phyloP scores from a whole-genome alignment of 2,113 vertebrate genomes.

The Mobula hypostoma region DNA sequence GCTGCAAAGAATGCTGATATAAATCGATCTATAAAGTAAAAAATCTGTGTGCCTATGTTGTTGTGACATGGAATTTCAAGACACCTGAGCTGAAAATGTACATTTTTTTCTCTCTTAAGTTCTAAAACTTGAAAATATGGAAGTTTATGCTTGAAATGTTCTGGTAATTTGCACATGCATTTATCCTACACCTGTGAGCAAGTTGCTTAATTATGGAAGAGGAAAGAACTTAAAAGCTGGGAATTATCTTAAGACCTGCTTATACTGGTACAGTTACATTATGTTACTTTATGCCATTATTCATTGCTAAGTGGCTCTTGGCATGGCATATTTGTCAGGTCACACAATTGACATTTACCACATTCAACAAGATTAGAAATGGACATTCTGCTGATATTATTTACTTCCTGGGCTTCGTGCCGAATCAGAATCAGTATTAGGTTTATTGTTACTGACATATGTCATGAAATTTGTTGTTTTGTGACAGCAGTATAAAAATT shows the following conservation, averaged over 20 bases:
- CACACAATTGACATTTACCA: neutral
- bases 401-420: neutral
- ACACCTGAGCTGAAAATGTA: neutral
- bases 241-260: neutral
- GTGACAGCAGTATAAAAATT: no score
- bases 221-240: neutral
- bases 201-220: neutral
- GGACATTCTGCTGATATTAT: neutral
- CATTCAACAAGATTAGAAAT: neutral
- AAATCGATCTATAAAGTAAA: neutral
- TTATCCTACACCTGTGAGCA: neutral
- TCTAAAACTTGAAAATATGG: neutral
- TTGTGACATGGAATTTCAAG: no score
- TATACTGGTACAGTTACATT: neutral
- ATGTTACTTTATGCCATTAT: neutral
- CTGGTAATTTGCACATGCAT: neutral
- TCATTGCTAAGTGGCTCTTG: neutral
- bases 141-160: neutral
- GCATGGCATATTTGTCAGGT: neutral
- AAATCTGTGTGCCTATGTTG: neutral
- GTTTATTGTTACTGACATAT: no score
- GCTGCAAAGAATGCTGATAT: neutral
- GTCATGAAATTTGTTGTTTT: no score
- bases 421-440: no score
- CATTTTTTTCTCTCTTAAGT: neutral